These are phyloP conservation scores for Oscheius onirici DNA, from an alignment of 2,888 invertebrate species.

Conservation along the genomic window DNA sequence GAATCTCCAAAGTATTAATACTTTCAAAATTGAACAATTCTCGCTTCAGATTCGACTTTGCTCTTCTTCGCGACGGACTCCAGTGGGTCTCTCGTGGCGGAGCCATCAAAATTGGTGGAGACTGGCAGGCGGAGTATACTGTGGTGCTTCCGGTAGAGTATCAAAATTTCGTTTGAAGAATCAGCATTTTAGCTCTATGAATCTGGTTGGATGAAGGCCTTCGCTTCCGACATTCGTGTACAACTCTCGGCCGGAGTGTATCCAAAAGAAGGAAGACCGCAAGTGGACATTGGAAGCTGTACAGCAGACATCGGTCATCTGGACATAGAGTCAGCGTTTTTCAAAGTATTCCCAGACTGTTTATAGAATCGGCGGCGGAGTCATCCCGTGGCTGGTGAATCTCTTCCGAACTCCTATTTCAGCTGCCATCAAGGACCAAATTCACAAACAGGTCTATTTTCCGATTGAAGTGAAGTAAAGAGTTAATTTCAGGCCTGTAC, in stretches of 20 bases:
- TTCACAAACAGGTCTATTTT: constrained; percentile 51
- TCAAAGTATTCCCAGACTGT: background rate
- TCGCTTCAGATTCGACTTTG: constrained; percentile 43
- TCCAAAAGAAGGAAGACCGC: constrained; percentile 56
- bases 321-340: constrained; percentile 43
- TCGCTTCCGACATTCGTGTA: constrained; percentile 56
- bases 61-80: constrained; percentile 44
- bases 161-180: background rate
- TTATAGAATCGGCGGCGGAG: constrained; percentile 59
- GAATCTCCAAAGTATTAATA: constrained; percentile 49
- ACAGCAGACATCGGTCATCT: constrained; percentile 48
- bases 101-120: constrained; percentile 54
- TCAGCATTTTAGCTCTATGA: constrained; percentile 47
- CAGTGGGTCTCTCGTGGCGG: constrained; percentile 58
- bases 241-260: constrained; percentile 48
- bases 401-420: constrained; percentile 57
- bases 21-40: no score
- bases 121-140: constrained; percentile 61
- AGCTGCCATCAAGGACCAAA: constrained; percentile 46
- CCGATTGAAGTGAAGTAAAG: background rate
- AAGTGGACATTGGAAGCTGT: constrained; percentile 50
- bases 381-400: constrained; percentile 64
- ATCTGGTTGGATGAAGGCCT: constrained; percentile 59
- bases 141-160: constrained; percentile 50
- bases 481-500: constrained; percentile 54